phyloP scores from a whole-genome alignment of 2,113 vertebrate species.

The Sceloporus tristichus region DNA sequence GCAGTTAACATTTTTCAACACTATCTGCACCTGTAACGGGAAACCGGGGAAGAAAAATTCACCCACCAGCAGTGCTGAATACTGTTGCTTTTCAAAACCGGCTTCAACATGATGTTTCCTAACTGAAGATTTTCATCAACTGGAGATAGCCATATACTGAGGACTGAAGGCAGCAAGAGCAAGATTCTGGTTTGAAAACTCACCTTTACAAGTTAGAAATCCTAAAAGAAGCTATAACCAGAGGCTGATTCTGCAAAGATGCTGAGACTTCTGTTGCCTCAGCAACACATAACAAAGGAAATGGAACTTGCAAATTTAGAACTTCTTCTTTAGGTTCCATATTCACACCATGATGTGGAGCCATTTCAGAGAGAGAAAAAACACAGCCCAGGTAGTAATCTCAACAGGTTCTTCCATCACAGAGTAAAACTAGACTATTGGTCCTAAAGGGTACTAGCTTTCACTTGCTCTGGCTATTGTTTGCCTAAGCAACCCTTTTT shows the following conservation, averaged over 20 bases:
- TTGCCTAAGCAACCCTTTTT: neutral
- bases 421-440: neutral
- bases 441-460: too few relatives aligned
- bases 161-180: neutral
- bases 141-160: neutral
- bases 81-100: fast-evolving
- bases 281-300: neutral
- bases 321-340: neutral
- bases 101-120: neutral
- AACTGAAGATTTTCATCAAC: neutral
- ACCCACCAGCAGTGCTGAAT: fast-evolving
- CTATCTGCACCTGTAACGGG: neutral
- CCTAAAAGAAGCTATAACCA: too few relatives aligned
- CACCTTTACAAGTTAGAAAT: neutral
- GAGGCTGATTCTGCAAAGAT: neutral
- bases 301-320: too few relatives aligned
- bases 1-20: too few relatives aligned
- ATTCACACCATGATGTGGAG: neutral
- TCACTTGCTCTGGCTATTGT: too few relatives aligned
- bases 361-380: neutral
- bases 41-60: neutral
- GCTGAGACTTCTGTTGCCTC: neutral
- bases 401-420: neutral
- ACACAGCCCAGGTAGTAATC: neutral
- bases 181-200: neutral